phyloP scores from a whole-genome alignment of 2,797 vertebrate species.

The Danio albolineatus region DNA sequence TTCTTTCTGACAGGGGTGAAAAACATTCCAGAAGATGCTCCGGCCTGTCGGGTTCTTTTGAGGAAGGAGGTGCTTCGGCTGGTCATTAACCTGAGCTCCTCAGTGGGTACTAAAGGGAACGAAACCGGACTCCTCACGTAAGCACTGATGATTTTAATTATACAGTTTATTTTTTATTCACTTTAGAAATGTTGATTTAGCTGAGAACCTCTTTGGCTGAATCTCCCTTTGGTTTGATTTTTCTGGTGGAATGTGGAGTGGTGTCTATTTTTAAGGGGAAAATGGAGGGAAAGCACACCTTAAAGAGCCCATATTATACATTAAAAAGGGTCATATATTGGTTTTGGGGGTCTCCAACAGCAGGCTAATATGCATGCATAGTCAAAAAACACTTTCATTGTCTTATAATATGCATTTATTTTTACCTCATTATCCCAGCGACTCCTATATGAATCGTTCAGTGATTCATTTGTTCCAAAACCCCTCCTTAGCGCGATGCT shows the following conservation, averaged over 20 bases:
- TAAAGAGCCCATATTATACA: no score
- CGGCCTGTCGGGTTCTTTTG: conserved; percentile 92
- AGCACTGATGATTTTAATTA: conserved; percentile 60
- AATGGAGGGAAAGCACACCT: not conserved
- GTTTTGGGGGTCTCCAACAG: no score
- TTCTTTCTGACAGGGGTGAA: conserved; percentile 82
- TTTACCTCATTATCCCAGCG: no score
- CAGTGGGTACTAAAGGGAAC: conserved; percentile 97
- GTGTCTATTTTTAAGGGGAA: not conserved
- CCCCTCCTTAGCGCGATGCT: no score
- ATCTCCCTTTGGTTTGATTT: not conserved
- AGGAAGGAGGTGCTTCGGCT: conserved; percentile 96
- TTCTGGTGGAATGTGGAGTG: not conserved
- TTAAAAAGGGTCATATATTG: no score
- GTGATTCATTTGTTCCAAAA: no score
- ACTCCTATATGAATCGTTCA: no score
- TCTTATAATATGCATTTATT: no score
- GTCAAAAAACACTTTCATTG: no score
- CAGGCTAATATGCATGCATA: no score
- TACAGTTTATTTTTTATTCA: not conserved
- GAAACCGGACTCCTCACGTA: conserved; percentile 98
- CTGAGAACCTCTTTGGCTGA: not conserved
- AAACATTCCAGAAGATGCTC: conserved; percentile 92
- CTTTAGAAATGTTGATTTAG: not conserved
- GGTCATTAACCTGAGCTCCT: conserved; percentile 97